Evolutionary conservation across 64 coral and sea anemone genomes (phyloP), one percentile per base, ranked within the genome.

Genomic region (Actinia tenebrosa): DNA sequence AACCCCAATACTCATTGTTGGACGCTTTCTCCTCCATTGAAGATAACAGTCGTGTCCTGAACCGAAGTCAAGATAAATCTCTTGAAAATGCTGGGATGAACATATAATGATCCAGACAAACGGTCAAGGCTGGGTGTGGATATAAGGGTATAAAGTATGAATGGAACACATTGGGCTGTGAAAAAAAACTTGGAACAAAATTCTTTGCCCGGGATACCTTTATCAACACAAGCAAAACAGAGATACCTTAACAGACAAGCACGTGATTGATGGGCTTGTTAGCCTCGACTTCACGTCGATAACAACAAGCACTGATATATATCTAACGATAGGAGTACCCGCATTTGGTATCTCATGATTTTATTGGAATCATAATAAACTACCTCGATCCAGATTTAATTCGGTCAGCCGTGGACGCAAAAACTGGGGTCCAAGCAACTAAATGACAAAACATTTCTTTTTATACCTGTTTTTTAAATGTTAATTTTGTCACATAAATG

Each of bases 1-100:
- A 9, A 6, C 7, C 69, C 69, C 5, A 75, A 75, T 75, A 75
- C 69, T 10, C 69, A 75, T 75, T 75, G 27, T 30, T 92, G 90
- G 90, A 92, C 90, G 79, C 77, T 83, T 87, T 92, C 90, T 14
- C 90, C 90, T 3, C 78, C 86, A 53, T 26, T 92, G 10, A 92
- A 77, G 30, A 83, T 92, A 44, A 64, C 47, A 13, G 90, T 92
- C 16, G 78, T 83, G n/a, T 46, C 63, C 3, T 81, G 46, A 37
- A 16, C 45, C 7, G 9, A 66, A 20, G n/a, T 25, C 60, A 20
- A 66, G 63, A 23, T 66, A 10, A 23, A 23, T 23, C 4, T 23
- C n/a, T 61, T 61, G 63, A 66, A 66, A 10, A 66, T n/a, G 30
- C 30, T 1, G 30, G 63, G 22, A 23, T 19, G 15, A 15, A 61